Evolutionary conservation across 2,888 invertebrate genomes (phyloP), one percentile per base, ranked within the genome.

Genomic region (Meta bourneti): DNA sequence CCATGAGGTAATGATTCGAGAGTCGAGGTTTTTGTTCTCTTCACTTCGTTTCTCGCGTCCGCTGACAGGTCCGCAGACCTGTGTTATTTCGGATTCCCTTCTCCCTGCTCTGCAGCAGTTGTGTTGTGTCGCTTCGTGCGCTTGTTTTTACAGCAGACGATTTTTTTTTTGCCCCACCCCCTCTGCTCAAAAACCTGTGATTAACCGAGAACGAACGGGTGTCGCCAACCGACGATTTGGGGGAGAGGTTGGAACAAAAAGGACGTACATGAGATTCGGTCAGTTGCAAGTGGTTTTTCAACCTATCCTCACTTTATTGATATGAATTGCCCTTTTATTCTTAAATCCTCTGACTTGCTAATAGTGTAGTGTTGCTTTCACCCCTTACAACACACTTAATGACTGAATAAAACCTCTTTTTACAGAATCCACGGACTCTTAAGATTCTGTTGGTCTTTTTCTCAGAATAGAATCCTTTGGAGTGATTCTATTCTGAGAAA

Each of bases 71-170:
- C 79, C 54, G 49, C 71, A 20, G 19, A n/a, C 77, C 70, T 19
- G 86, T 70, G 86, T 86, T 78, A 78, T 77, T 86, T 86, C 70
- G 61, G 81, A 88, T 52, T 20, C 20, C n/a, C 49, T 71, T 20
- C 54, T 19, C 19, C 19, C 75, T 71, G 34, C 34, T 34, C 34
- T 34, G 34, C 34, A 34, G 34, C 34, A 20, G 19, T 74, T 19
- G n/a, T 20, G 54, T 81, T 72, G 70, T 88, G 61, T 81, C 69
- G 74, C 16, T 61, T 34, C 72, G 74, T 72, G 74, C 74, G 19
- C 52, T 19, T 84, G 79, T 80, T 84, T 84, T 83, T 71, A 16
- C n/a, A 13, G 48, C 71, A 87, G 70, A 49, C 54, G 61, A 9
- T 61, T 61, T 16, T 61, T 83, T 78, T 52, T 52, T n/a, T 82